These are phyloP conservation scores for Rambutsinella grinnellia DNA, from an alignment of 2,888 invertebrate species.

Conservation along the genomic window DNA sequence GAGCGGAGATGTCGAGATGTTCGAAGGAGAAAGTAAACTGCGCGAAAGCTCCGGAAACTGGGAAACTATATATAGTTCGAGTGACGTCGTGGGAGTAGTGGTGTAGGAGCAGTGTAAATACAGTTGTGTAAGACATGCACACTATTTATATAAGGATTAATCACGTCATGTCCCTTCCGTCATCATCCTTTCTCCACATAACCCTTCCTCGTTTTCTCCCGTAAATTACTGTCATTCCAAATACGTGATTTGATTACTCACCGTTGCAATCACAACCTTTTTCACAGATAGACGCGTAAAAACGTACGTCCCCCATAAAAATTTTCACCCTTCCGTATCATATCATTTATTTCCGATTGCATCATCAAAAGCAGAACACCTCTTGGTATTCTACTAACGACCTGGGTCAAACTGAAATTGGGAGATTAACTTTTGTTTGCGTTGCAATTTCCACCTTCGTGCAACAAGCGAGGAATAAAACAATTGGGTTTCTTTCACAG, in stretches of 20 bases:
- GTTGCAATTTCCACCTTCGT: no score
- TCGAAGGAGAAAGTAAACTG: not conserved
- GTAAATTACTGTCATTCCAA: slow-evolving; percentile 53
- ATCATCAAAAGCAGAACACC: not conserved
- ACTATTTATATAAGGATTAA: slow-evolving; percentile 27
- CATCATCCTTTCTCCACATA: not conserved
- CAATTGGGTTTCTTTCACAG: no score
- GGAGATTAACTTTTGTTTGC: no score
- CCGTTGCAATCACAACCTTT: not conserved
- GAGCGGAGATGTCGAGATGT: not conserved
- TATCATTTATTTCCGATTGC: not conserved
- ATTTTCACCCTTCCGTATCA: not conserved
- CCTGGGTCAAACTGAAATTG: no score
- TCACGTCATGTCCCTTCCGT: slow-evolving; percentile 6
- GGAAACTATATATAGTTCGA: no score
- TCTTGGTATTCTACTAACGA: no score
- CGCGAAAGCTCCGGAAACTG: no score
- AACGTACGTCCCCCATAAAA: not conserved
- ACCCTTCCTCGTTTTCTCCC: slow-evolving; percentile 34
- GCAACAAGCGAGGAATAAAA: no score
- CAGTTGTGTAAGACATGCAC: not conserved
- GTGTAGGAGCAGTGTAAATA: not conserved
- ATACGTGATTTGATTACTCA: slow-evolving; percentile 51
- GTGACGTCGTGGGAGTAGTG: not conserved
- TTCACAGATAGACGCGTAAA: no score